These are phyloP conservation scores for Halotydeus destructor DNA, from an alignment of 1,140 invertebrate genomes.

Conservation along the genomic window DNA sequence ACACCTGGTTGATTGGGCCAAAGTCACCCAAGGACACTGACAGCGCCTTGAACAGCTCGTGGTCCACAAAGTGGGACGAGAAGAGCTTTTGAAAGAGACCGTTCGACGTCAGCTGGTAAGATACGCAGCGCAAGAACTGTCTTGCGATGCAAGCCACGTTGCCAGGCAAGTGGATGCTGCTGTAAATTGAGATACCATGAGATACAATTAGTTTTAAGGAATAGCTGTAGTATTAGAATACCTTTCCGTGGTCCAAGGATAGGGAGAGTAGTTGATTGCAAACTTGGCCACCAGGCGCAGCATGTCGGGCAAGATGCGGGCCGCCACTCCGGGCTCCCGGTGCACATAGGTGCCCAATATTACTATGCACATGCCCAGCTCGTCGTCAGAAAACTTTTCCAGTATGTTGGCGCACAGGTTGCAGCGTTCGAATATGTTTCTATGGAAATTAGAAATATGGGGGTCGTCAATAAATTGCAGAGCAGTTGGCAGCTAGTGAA, in stretches of 20 bases:
- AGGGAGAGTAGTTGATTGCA: conserved; percentile 18
- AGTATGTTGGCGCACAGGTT: conserved; percentile 32
- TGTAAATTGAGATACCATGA: conserved; percentile 2
- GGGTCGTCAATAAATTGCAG: neutral
- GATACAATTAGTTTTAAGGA: neutral
- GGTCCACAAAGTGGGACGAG: conserved; percentile 49
- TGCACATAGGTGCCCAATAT: conserved; percentile 87
- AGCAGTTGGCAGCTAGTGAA: neutral
- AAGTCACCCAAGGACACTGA: conserved; percentile 84
- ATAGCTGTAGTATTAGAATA: conserved; percentile 13
- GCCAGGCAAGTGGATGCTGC: conserved; percentile 54
- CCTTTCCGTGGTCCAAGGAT: conserved; percentile 73
- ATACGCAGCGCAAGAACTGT: conserved; percentile 84
- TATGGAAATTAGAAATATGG: conserved; percentile 10
- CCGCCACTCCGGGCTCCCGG: conserved; percentile 74
- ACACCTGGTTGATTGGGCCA: conserved; percentile 80
- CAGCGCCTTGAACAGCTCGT: conserved; percentile 80
- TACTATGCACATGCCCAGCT: conserved; percentile 79
- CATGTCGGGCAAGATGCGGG: conserved; percentile 74
- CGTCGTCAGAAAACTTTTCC: conserved; percentile 92
- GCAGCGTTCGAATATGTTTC: conserved; percentile 23
- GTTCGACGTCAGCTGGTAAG: conserved; percentile 87
- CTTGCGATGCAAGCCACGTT: conserved; percentile 76
- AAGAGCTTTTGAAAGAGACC: conserved; percentile 92
- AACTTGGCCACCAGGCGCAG: conserved; percentile 66